Evolutionary conservation across 2,888 invertebrate species (phyloP).

Genomic region (Acronicta aceris): DNA sequence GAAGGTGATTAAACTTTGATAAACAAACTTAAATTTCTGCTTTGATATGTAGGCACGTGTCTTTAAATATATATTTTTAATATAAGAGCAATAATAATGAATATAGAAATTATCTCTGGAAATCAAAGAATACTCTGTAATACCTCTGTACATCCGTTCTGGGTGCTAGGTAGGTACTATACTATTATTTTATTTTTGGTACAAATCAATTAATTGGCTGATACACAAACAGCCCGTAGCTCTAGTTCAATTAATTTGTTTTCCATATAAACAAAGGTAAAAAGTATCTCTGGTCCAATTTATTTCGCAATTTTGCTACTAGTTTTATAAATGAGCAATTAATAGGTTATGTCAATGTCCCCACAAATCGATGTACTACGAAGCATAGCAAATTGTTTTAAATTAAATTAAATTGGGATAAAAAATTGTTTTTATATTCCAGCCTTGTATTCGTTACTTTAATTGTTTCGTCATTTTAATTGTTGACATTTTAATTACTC

Average conservation of each 20-base stretch:
- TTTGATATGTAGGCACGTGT: conserved; percentile 13
- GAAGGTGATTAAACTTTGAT: conserved; percentile 41
- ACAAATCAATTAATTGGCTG: conserved; percentile 21
- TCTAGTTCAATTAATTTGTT: conserved; percentile 19
- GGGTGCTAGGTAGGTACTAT: conserved; percentile 1
- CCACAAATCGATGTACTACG: background rate
- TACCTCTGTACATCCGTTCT: conserved; percentile 9
- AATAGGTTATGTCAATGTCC: background rate
- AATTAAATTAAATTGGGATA: background rate
- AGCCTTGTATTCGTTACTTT: too few species aligned
- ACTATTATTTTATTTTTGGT: conserved; percentile 12
- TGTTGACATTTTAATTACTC: too few species aligned
- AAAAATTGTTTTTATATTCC: too few species aligned
- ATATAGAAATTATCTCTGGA: conserved; percentile 9
- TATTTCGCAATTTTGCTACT: background rate
- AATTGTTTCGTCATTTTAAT: too few species aligned
- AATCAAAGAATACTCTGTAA: conserved; percentile 21
- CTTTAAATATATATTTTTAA: conserved; percentile 18
- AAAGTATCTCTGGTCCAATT: conserved; percentile 2
- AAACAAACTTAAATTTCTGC: conserved; percentile 39
- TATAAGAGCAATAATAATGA: conserved; percentile 6
- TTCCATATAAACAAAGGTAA: conserved; percentile 9
- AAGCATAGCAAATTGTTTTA: too few species aligned
- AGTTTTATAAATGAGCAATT: conserved; percentile 4
- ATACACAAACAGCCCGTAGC: conserved; percentile 4